Evolutionary conservation across 53 echinoderm and acorn worm genomes (phyloP).

Genomic region (Holothuria leucospilota): DNA sequence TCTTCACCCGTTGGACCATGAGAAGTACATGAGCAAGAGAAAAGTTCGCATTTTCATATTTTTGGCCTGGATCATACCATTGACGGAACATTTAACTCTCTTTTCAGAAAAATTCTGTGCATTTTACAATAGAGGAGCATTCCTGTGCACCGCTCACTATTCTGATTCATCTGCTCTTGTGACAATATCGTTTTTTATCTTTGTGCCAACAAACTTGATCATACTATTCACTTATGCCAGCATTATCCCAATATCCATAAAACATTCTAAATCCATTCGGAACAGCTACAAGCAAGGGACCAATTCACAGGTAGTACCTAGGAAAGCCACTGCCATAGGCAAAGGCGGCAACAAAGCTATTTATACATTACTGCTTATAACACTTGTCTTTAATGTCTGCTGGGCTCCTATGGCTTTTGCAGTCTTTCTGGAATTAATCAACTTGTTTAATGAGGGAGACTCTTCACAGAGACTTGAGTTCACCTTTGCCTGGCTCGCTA

Average conservation of each 20-base stretch:
- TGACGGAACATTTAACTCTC: background rate
- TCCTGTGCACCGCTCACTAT: constrained; percentile 9
- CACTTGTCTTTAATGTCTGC: constrained; percentile 50
- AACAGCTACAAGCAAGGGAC: background rate
- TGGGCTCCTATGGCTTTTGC: constrained; percentile 47
- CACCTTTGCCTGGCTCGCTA: constrained; percentile 43
- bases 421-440: constrained; percentile 17
- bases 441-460: background rate
- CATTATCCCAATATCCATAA: constrained; percentile 5
- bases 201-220: constrained; percentile 27
- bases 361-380: constrained; percentile 43
- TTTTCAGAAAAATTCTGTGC: background rate
- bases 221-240: constrained; percentile 6
- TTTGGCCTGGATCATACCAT: constrained; percentile 8
- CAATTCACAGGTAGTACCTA: background rate
- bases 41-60: background rate
- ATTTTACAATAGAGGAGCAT: constrained; percentile 16
- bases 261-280: constrained; percentile 37
- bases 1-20: constrained; percentile 8
- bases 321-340: background rate
- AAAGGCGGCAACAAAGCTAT: constrained; percentile 45
- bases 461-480: constrained; percentile 13
- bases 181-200: background rate
- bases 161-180: background rate
- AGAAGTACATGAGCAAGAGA: background rate